Evolutionary conservation across 2,888 invertebrate genomes (phyloP), one percentile per base, ranked within the genome.

Genomic region (Meandrusa payeni): DNA sequence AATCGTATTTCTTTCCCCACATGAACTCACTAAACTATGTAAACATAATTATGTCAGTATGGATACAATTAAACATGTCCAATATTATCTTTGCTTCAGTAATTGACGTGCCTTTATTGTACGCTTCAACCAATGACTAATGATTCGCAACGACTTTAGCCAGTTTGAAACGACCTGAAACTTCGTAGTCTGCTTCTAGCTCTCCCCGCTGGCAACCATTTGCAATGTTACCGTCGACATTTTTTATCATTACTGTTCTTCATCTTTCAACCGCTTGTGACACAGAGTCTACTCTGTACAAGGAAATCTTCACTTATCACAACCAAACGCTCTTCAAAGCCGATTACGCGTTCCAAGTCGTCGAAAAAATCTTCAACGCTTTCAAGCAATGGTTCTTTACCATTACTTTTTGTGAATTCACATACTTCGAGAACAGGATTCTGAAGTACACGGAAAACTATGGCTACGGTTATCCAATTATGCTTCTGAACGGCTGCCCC

Each of bases 341-440:
- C 1, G 60, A 62, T 20, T 78, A 69, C 44, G 86, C 87, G 0
- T 64, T 51, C 15, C 60, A 77, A 55, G 78, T 83, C 0, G 86
- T 85, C 19, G 52, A 69, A 2, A 76, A 77, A 66, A 77, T 86
- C 44, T 80, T 76, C 51, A 72, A 72, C 41, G 73, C 79, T 0
- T 85, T 85, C 59, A 62, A 61, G 1, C 83, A 82, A 50, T 83
- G 85, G 83, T 86, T 72, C 47, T 86, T 80, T 46, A 87, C 87
- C 0, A 59, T 86, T 22, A 81, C 81, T 2, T 83, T 82, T 47
- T 86, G 86, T 48, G 79, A 87, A 10, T 86, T 85, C 50, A 82
- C 85, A 3, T 83, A 83, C 48, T 83, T 86, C 38, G 87, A 87
- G 42, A 87, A 83, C 50, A 71, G 77, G 50, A 77, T 87, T 19